A percentile compares a stretch with the other conserved stretches of the same genome.
These are phyloP conservation scores for Polyommatus iphigenia DNA, from an alignment of 2,888 invertebrate species.

Conservation along the genomic window DNA sequence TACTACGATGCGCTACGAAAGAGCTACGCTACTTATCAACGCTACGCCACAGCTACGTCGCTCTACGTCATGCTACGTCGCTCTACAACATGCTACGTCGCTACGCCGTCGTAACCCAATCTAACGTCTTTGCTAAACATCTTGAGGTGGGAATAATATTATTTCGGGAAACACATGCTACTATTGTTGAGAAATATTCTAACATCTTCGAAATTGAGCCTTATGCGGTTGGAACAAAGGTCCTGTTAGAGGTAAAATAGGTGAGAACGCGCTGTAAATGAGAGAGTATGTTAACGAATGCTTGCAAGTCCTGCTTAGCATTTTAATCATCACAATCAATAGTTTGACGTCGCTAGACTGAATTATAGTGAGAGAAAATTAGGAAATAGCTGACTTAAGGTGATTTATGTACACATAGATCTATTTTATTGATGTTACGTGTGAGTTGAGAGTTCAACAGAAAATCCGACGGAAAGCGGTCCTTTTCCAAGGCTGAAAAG, in stretches of 20 bases:
- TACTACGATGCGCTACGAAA: background rate
- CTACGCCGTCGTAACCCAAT: background rate
- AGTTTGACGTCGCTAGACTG: background rate
- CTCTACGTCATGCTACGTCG: background rate
- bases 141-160: background rate
- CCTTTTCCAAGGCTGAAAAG: no score
- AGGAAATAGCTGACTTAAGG: background rate
- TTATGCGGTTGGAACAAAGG: background rate
- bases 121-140: background rate
- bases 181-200: background rate
- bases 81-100: background rate
- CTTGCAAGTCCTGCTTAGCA: background rate
- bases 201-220: background rate
- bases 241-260: background rate
- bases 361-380: background rate
- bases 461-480: no score
- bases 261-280: background rate
- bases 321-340: background rate
- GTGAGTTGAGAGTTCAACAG: background rate
- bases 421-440: background rate
- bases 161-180: background rate
- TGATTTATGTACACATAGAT: background rate
- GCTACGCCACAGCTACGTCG: background rate
- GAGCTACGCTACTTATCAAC: background rate
- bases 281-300: slow-evolving; percentile 4